These are phyloP conservation scores for Microchrysa polita DNA, from an alignment of 2,888 invertebrate genomes.

Conservation along the genomic window DNA sequence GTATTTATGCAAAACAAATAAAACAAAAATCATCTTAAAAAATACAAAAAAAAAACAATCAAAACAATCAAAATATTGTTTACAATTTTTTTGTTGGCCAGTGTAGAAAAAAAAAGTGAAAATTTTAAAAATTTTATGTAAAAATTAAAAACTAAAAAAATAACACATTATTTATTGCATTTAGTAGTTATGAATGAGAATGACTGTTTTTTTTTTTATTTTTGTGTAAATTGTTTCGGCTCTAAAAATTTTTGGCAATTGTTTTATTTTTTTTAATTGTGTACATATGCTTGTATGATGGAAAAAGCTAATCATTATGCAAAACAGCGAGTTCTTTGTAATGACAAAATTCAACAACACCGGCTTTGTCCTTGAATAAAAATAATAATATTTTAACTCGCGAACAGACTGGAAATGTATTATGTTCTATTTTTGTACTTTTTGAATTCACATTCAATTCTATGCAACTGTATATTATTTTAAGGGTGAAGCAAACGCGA, in stretches of 20 bases:
- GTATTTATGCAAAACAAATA: constrained; percentile 29
- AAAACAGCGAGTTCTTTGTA: neutral
- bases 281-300: neutral
- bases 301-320: neutral
- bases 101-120: constrained; percentile 35
- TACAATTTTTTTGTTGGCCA: constrained; percentile 28
- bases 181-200: constrained; percentile 14
- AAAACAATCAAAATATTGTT: constrained; percentile 22
- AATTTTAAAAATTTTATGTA: constrained; percentile 24
- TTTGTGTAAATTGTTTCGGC: constrained; percentile 26
- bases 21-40: neutral
- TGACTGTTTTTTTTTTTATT: too few relatives aligned
- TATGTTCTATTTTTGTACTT: constrained; percentile 18
- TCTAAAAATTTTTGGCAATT: neutral
- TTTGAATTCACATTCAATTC: neutral
- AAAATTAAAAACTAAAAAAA: constrained; percentile 17
- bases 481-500: neutral
- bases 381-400: neutral
- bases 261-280: too few relatives aligned
- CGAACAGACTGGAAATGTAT: constrained; percentile 36
- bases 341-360: neutral
- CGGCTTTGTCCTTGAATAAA: neutral
- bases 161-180: constrained; percentile 37
- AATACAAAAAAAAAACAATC: constrained; percentile 1
- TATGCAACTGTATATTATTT: neutral